Evolutionary conservation across 2,797 vertebrate species (phyloP).

Genomic region (Lophius americanus): DNA sequence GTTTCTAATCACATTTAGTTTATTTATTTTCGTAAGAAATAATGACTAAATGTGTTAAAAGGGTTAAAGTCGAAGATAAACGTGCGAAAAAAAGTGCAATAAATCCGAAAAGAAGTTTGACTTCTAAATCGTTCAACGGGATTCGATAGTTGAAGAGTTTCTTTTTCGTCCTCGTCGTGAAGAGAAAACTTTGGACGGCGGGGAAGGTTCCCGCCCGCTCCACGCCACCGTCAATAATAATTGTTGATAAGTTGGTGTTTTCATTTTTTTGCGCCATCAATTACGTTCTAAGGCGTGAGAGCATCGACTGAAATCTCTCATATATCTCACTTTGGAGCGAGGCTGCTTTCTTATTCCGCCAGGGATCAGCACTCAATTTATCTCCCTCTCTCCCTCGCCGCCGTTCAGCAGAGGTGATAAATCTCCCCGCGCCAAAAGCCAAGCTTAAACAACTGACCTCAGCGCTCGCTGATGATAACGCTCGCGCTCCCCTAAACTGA

Average conservation of each 20-base stretch:
- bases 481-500: constrained; percentile 59
- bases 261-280: constrained; percentile 42
- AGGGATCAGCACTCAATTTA: constrained; percentile 61
- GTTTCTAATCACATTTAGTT: too few relatives aligned
- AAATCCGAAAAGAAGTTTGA: constrained; percentile 6
- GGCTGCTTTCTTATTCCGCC: constrained; percentile 57
- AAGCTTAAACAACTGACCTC: constrained; percentile 69
- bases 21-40: too few relatives aligned
- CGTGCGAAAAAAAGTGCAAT: neutral
- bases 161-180: neutral
- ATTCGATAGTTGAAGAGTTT: constrained; percentile 2
- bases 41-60: too few relatives aligned
- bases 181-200: neutral
- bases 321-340: constrained; percentile 56
- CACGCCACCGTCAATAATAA: constrained; percentile 22
- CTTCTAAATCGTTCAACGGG: neutral
- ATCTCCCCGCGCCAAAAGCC: constrained; percentile 49
- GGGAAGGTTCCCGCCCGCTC: constrained; percentile 2
- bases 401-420: constrained; percentile 62
- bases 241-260: constrained; percentile 51
- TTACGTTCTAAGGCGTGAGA: constrained; percentile 38
- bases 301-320: constrained; percentile 54
- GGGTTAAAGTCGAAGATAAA: neutral
- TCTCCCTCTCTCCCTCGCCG: constrained; percentile 44
- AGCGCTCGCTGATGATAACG: constrained; percentile 60